Evolutionary conservation across 2,888 invertebrate species (phyloP), one percentile per base, ranked within the genome.

Genomic region (Carpatolechia fugitivella): DNA sequence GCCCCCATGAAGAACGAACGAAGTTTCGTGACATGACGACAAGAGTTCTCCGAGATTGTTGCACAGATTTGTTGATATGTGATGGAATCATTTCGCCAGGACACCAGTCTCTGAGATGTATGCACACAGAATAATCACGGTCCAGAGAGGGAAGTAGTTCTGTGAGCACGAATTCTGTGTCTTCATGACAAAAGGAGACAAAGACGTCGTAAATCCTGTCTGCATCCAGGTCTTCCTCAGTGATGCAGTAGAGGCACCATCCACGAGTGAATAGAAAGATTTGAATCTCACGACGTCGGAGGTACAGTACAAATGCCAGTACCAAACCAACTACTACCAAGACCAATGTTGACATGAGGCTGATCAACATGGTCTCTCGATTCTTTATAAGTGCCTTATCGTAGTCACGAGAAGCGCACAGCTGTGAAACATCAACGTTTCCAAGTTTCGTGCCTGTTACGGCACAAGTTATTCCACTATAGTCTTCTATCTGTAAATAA

Each of bases 131-230:
- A 0, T 92, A 70, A 8, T 51, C 40, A 11, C 11, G 24, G 4
- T 68, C 95, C 33, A 96, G 78, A 11, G 90, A 90, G 0, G 93
- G 91, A 11, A 95, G 88, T 33, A 97, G 72, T 55, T 92, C 85
- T 16, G 93, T 90, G 0, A 91, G 82, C 0, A 96, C 93, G 66
- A 95, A 94, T 1, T 92, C 91, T 64, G 94, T 93, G 71, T 97
- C 96, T 70, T 93, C 91, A 69, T 95, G 93, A 0, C 95, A 94
- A 73, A 93, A 96, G 60, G 96, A 95, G 52, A 97, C 89, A 74
- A 97, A 97, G 0, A 95, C 95, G 73, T 97, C 96, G 75, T 93
- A 96, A 10, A 14, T 35, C 11, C 66, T n/a, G 24, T 51, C 30
- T 2, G 51, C 10, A 11, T 51, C 51, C 14, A 51, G 16, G 5